A percentile compares a stretch with the other conserved stretches of the same genome.
phyloP scores from a whole-genome alignment of 2,113 vertebrate species.

The Thamnaconus septentrionalis region DNA sequence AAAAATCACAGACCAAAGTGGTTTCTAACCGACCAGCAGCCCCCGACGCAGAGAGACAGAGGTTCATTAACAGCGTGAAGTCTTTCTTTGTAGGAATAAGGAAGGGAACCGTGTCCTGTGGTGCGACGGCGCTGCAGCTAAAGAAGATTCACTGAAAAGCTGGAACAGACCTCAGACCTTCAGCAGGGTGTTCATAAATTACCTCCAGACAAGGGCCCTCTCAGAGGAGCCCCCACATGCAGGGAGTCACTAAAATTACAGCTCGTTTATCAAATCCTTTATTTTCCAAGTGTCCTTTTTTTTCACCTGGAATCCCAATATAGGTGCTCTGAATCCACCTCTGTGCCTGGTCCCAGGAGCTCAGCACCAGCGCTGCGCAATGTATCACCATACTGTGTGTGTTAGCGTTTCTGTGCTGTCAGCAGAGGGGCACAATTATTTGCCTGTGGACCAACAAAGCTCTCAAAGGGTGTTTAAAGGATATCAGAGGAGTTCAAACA shows the following conservation, averaged over 20 bases:
- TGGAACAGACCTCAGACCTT: slow-evolving; percentile 49
- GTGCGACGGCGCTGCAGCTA: slow-evolving; percentile 16
- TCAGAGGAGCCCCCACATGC: slow-evolving; percentile 55
- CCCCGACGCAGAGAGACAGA: too few species aligned
- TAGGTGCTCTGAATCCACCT: slow-evolving; percentile 32
- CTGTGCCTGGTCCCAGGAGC: slow-evolving; percentile 31
- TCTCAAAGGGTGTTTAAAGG: too few species aligned
- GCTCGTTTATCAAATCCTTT: slow-evolving; percentile 68
- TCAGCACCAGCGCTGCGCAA: slow-evolving; percentile 4
- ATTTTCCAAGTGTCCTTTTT: slow-evolving; percentile 48
- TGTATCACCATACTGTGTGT: slow-evolving; percentile 8
- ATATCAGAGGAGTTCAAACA: too few species aligned
- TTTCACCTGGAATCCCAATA: slow-evolving; percentile 41
- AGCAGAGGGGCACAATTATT: neutral
- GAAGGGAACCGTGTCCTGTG: slow-evolving; percentile 27
- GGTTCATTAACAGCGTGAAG: too few species aligned
- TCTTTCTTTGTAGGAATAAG: neutral
- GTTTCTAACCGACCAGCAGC: too few species aligned
- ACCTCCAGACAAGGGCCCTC: slow-evolving; percentile 61
- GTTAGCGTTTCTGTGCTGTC: slow-evolving; percentile 19
- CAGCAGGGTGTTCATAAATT: slow-evolving; percentile 68
- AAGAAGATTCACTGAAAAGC: slow-evolving; percentile 50
- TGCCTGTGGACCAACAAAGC: too few species aligned
- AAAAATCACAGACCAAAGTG: too few species aligned
- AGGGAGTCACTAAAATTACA: slow-evolving; percentile 63